These are phyloP conservation scores for Penaeus japonicus DNA, from an alignment of 1,140 invertebrate genomes.

Conservation along the genomic window DNA sequence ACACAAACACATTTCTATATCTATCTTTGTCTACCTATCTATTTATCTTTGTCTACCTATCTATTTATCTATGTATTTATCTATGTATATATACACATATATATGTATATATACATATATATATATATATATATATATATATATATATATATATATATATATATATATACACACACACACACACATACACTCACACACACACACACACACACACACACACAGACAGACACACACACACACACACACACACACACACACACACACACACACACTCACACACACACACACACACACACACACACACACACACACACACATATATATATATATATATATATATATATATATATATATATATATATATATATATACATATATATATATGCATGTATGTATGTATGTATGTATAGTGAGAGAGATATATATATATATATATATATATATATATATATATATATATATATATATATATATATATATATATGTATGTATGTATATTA, in stretches of 20 bases:
- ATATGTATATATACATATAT: constrained; percentile 6
- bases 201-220: constrained; percentile 8
- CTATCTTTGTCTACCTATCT: no score
- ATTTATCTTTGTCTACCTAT: no score
- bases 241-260: background rate
- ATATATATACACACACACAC: constrained; percentile 7
- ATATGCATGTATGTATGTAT: background rate
- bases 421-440: constrained; percentile 10
- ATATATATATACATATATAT: constrained; percentile 1
- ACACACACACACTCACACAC: background rate
- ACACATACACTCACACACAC: constrained; percentile 2
- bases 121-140: constrained; percentile 13
- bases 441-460: constrained; percentile 7
- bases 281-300: background rate
- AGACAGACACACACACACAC: constrained; percentile 1
- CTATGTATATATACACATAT: background rate
- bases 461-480: background rate
- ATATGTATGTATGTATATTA: background rate
- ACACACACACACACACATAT: background rate
- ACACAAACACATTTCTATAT: no score
- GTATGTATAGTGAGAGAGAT: background rate
- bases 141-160: background rate
- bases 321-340: constrained; percentile 9
- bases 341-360: constrained; percentile 11
- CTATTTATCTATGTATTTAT: no score